These are phyloP conservation scores for Lichenostomus cassidix DNA, from an alignment of 2,113 vertebrate genomes.

Conservation along the genomic window DNA sequence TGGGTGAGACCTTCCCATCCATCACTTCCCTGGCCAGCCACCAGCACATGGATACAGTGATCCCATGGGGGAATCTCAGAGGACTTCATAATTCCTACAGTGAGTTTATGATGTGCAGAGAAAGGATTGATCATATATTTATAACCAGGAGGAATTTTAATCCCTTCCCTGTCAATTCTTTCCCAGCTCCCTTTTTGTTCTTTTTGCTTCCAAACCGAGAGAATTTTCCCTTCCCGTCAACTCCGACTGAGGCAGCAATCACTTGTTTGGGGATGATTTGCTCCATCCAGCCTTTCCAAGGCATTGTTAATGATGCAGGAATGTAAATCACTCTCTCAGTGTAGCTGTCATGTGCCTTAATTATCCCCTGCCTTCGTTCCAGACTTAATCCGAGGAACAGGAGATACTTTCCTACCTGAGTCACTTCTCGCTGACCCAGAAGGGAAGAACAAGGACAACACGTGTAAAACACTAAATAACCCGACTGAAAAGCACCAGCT, in stretches of 20 bases:
- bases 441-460: slow-evolving; percentile 3
- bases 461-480: background rate
- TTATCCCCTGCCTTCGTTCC: background rate
- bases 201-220: background rate
- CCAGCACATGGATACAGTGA: background rate
- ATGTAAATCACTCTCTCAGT: background rate
- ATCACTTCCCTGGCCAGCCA: background rate
- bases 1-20: background rate
- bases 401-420: background rate
- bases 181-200: background rate
- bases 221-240: background rate
- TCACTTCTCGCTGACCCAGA: background rate
- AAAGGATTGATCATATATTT: background rate
- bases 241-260: background rate
- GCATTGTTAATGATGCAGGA: background rate
- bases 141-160: background rate
- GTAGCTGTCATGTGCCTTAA: slow-evolving; percentile 20
- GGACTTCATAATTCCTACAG: background rate
- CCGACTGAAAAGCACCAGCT: background rate
- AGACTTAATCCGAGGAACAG: background rate
- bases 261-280: background rate
- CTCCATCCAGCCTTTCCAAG: slow-evolving; percentile 6
- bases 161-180: background rate
- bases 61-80: background rate
- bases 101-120: background rate